Evolutionary conservation across 2,888 invertebrate genomes (phyloP).

Genomic region (Corythucha ciliata): DNA sequence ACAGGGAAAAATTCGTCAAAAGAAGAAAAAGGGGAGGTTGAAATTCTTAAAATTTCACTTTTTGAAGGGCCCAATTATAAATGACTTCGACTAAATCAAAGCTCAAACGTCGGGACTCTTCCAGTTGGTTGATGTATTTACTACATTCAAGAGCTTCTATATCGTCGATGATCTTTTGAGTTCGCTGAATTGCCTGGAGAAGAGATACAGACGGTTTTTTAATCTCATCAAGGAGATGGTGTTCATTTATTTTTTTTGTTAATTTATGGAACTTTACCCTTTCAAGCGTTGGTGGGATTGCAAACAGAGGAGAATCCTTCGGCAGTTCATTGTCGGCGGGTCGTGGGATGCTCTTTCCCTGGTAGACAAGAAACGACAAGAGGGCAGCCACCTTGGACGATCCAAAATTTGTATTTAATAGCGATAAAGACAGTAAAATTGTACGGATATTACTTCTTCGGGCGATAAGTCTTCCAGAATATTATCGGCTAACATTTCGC

Average conservation of each 20-base stretch:
- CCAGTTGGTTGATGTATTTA: slow-evolving; percentile 11
- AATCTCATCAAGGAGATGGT: neutral
- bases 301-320: neutral
- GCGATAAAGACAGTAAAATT: neutral
- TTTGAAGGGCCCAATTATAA: slow-evolving; percentile 26
- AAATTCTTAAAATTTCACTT: slow-evolving; percentile 14
- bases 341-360: slow-evolving; percentile 53
- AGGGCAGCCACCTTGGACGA: slow-evolving; percentile 70
- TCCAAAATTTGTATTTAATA: neutral
- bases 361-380: slow-evolving; percentile 86
- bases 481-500: slow-evolving; percentile 86
- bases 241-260: neutral
- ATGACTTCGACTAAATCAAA: slow-evolving; percentile 24
- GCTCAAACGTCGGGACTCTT: slow-evolving; percentile 17
- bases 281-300: neutral
- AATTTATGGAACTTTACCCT: neutral
- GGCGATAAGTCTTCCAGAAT: slow-evolving; percentile 75
- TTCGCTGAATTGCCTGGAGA: slow-evolving; percentile 31
- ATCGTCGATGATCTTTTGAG: slow-evolving; percentile 30
- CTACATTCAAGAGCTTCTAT: slow-evolving; percentile 9
- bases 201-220: slow-evolving; percentile 3
- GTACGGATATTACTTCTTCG: slow-evolving; percentile 59
- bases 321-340: neutral
- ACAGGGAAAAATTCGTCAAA: neutral
- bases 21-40: slow-evolving; percentile 6